phyloP scores from a whole-genome alignment of 2,113 vertebrate genomes.

The Otus sunia region DNA sequence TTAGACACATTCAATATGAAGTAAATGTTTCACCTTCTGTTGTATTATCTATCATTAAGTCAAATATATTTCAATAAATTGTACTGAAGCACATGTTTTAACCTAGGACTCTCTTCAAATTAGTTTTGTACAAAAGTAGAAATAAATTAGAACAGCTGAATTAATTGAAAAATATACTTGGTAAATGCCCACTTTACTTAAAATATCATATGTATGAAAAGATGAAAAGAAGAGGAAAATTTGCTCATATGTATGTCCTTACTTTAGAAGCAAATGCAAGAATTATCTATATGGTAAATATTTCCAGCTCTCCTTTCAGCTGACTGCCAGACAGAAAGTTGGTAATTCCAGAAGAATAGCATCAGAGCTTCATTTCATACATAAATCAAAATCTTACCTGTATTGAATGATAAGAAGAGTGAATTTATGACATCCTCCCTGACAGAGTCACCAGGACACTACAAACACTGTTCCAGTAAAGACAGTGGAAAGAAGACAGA shows the following conservation, averaged over 20 bases:
- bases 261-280: neutral
- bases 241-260: neutral
- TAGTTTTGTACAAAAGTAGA: neutral
- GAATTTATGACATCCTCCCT: neutral
- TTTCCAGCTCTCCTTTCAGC: neutral
- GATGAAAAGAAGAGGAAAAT: neutral
- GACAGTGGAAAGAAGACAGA: neutral
- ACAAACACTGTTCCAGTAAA: neutral
- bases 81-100: neutral
- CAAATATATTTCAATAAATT: neutral
- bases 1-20: neutral
- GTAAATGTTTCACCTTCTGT: neutral
- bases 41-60: neutral
- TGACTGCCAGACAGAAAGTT: neutral
- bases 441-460: neutral
- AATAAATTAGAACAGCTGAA: neutral
- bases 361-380: neutral
- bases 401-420: neutral
- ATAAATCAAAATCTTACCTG: neutral
- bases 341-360: neutral
- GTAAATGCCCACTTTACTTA: neutral
- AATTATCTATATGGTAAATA: neutral
- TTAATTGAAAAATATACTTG: neutral
- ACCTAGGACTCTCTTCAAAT: neutral
- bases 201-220: neutral